phyloP scores from a whole-genome alignment of 2,113 vertebrate species.

The Zosterops japonicus region DNA sequence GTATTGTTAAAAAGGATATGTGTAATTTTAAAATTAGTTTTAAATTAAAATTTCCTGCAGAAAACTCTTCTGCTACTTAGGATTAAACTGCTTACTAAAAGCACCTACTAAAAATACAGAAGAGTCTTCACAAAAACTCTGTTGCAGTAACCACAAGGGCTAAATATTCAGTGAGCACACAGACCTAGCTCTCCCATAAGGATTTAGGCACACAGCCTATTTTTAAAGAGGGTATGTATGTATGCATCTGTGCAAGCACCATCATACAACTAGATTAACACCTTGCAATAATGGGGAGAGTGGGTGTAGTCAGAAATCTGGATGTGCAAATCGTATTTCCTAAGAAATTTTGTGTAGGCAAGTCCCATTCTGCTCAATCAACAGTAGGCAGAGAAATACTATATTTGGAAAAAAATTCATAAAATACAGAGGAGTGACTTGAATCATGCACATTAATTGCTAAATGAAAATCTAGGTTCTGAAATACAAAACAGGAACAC shows the following conservation, averaged over 20 bases:
- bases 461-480: slow-evolving; percentile 39
- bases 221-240: slow-evolving; percentile 19
- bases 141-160: neutral
- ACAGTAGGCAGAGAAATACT: slow-evolving; percentile 54
- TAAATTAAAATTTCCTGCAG: neutral
- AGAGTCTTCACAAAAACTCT: neutral
- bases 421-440: slow-evolving; percentile 57
- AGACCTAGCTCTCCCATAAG: neutral
- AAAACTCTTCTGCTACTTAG: neutral
- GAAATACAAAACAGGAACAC: slow-evolving; percentile 29
- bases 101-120: neutral
- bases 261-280: slow-evolving; percentile 53
- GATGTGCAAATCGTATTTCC: slow-evolving; percentile 68
- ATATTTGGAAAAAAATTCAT: slow-evolving; percentile 67
- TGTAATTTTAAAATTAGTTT: slow-evolving; percentile 23
- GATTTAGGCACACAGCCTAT: slow-evolving; percentile 21
- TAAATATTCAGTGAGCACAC: neutral
- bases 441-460: slow-evolving; percentile 43
- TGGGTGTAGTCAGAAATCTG: slow-evolving; percentile 57
- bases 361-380: slow-evolving; percentile 60
- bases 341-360: slow-evolving; percentile 63
- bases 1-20: neutral
- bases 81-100: slow-evolving; percentile 14
- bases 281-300: slow-evolving; percentile 57
- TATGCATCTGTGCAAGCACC: slow-evolving; percentile 31